phyloP scores from a whole-genome alignment of 2,113 vertebrate genomes.

The Henicopernis longicauda region DNA sequence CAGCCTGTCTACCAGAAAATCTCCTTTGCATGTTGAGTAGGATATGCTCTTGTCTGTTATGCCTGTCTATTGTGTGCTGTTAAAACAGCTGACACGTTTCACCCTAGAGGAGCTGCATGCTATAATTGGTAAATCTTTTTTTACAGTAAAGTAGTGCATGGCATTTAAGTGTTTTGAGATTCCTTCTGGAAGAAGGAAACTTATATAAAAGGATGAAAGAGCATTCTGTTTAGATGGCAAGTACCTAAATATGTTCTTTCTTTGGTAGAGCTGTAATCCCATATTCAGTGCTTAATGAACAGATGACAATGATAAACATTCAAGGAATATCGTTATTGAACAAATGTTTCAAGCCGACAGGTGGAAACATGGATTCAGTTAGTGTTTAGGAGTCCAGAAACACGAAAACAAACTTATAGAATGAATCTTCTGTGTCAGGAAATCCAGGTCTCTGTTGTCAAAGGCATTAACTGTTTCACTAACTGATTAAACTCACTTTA shows the following conservation, averaged over 20 bases:
- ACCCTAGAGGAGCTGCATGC: background rate
- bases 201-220: background rate
- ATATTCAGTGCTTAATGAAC: background rate
- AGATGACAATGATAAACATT: slow-evolving; percentile 12
- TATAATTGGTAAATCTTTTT: background rate
- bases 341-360: background rate
- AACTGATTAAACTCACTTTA: background rate
- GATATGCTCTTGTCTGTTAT: background rate
- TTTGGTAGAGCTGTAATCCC: background rate
- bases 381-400: background rate
- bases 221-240: background rate
- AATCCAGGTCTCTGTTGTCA: background rate
- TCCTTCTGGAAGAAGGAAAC: background rate
- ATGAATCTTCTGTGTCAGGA: background rate
- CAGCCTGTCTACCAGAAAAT: background rate
- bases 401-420: background rate
- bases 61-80: background rate
- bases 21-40: background rate
- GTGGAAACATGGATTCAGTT: background rate
- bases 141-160: background rate
- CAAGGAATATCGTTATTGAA: background rate
- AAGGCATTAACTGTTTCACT: background rate
- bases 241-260: background rate
- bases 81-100: background rate
- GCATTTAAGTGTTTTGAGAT: background rate